phyloP scores from a whole-genome alignment of 2,113 vertebrate genomes.

The Eudyptes chrysolophus region DNA sequence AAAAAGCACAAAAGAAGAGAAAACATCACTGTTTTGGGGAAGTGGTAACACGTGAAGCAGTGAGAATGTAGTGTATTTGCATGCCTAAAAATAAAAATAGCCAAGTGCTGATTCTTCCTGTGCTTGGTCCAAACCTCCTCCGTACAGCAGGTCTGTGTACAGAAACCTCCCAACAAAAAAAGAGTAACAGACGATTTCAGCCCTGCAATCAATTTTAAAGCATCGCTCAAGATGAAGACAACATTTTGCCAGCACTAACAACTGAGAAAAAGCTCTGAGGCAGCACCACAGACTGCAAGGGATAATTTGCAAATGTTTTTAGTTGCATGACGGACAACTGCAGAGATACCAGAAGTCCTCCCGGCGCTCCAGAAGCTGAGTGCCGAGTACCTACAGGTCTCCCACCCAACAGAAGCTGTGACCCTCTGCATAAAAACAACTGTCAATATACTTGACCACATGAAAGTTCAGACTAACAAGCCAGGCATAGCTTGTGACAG shows the following conservation, averaged over 20 bases:
- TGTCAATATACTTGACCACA: background rate
- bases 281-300: background rate
- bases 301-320: background rate
- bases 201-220: background rate
- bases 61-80: background rate
- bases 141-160: fast-evolving
- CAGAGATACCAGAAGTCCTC: background rate
- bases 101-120: background rate
- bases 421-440: background rate
- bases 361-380: background rate
- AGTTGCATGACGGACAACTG: background rate
- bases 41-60: fast-evolving
- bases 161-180: background rate
- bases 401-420: background rate
- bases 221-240: background rate
- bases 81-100: background rate
- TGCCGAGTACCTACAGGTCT: fast-evolving
- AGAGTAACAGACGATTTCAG: background rate
- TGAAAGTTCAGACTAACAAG: background rate
- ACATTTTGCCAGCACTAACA: background rate
- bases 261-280: background rate
- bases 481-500: background rate
- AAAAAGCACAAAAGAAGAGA: background rate
- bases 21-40: background rate
- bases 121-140: background rate